Percentiles rank a stretch among this genome's conserved stretches.
phyloP scores from a whole-genome alignment of 2,797 vertebrate genomes.

The Acipenser oxyrinchus region DNA sequence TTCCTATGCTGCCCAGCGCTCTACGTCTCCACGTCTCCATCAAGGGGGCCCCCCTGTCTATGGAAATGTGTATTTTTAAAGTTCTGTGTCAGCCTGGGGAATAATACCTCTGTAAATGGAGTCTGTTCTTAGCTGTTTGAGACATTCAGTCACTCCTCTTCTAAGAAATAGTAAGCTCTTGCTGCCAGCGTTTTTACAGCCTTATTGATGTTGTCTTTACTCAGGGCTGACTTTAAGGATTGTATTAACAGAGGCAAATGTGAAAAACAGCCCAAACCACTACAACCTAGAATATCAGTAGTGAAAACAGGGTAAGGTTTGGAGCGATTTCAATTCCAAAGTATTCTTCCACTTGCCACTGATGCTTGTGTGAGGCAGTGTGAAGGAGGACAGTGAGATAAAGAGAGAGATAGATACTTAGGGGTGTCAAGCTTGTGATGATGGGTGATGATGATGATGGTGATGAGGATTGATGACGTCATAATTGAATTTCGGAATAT shows the following conservation, averaged over 20 bases:
- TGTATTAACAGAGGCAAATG: constrained; percentile 50
- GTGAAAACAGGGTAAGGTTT: constrained; percentile 38
- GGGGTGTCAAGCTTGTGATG: too few species aligned
- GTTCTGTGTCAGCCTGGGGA: constrained; percentile 44
- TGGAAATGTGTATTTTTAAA: constrained; percentile 45
- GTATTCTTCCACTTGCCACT: too few species aligned
- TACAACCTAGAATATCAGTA: constrained; percentile 15
- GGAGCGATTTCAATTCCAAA: constrained; percentile 31
- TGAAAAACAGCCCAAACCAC: constrained; percentile 49
- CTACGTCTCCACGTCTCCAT: constrained; percentile 48
- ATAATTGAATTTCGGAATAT: too few species aligned
- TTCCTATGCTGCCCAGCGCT: constrained; percentile 33
- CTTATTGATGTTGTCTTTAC: constrained; percentile 40
- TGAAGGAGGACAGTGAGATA: constrained; percentile 29
- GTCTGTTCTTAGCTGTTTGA: constrained; percentile 53
- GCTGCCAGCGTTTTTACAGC: constrained; percentile 40
- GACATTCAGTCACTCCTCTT: constrained; percentile 64
- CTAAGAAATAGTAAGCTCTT: constrained; percentile 51
- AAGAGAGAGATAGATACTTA: constrained; percentile 20
- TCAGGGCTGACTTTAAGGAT: constrained; percentile 40
- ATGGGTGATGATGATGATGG: too few species aligned
- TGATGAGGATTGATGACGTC: too few species aligned
- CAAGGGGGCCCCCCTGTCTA: constrained; percentile 23
- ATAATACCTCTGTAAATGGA: constrained; percentile 52
- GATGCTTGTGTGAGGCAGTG: constrained; percentile 32